A percentile compares a stretch with the other conserved stretches of the same genome.
Evolutionary conservation across 2,888 invertebrate genomes (phyloP).

Genomic region (Papilio elwesi): DNA sequence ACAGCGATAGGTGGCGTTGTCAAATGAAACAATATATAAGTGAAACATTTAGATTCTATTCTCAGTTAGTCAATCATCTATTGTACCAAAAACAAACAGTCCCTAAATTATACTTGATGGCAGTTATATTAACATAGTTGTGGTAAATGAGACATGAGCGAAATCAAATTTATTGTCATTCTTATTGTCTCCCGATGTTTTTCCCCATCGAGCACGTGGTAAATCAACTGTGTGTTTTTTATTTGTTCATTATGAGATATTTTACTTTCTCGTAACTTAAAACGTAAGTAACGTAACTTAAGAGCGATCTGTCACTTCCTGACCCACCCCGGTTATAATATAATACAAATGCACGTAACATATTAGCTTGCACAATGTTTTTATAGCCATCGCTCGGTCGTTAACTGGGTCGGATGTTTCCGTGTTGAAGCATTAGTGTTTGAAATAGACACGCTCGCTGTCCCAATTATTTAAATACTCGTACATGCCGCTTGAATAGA

Average conservation of each 20-base stretch:
- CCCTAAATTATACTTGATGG: too few species aligned
- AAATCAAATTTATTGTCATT: too few species aligned
- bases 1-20: not conserved
- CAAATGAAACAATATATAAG: not conserved
- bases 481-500: conserved; percentile 45
- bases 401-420: conserved; percentile 49
- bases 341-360: conserved; percentile 34
- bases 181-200: too few species aligned
- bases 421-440: conserved; percentile 45
- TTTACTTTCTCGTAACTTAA: too few species aligned
- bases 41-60: not conserved
- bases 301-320: not conserved
- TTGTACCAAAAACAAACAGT: too few species aligned
- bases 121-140: too few species aligned
- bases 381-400: conserved; percentile 45
- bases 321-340: conserved; percentile 6
- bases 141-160: too few species aligned
- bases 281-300: too few species aligned
- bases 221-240: too few species aligned
- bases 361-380: conserved; percentile 42
- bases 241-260: too few species aligned
- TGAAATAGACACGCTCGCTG: conserved; percentile 50
- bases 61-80: too few species aligned
- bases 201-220: too few species aligned
- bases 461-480: conserved; percentile 49